Conservation (phyloP, 2,888 invertebrate species). For the Tachina grossa region DNA sequence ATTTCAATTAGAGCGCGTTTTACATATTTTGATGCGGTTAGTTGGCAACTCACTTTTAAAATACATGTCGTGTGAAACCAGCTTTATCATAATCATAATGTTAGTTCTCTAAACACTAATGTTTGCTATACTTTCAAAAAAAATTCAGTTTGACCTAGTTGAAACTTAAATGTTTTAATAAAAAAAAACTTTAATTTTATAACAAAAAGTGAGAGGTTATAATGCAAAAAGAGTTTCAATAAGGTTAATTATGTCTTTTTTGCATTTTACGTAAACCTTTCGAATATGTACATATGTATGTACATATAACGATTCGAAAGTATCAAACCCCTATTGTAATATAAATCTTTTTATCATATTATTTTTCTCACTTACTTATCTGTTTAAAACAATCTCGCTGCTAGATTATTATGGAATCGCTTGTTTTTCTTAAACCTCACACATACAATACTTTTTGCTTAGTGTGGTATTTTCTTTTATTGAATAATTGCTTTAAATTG, state of each 20-base stretch:
- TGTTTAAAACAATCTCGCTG: constrained; percentile 14
- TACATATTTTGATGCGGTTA: too few species aligned
- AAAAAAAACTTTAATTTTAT: neutral
- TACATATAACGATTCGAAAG: neutral
- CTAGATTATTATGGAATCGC: neutral
- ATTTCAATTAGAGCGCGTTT: too few species aligned
- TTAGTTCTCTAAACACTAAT: neutral
- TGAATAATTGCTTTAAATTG: constrained; percentile 50
- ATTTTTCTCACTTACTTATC: neutral
- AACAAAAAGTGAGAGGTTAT: constrained; percentile 29
- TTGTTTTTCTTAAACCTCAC: neutral
- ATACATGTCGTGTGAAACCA: too few species aligned
- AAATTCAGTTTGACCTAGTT: constrained; percentile 44
- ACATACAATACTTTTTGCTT: neutral
- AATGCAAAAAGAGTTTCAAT: constrained; percentile 3
- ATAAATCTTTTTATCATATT: constrained; percentile 14
- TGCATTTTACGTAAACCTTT: constrained; percentile 1
- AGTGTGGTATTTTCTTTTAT: neutral
- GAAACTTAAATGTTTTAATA: constrained; percentile 19
- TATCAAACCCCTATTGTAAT: neutral
- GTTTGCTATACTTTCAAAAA: neutral
- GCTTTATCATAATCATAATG: too few species aligned
- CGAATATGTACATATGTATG: neutral
- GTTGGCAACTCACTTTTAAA: too few species aligned
- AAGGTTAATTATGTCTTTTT: neutral